Evolutionary conservation across 2,113 vertebrate species (phyloP).

Genomic region (Clarias gariepinus): DNA sequence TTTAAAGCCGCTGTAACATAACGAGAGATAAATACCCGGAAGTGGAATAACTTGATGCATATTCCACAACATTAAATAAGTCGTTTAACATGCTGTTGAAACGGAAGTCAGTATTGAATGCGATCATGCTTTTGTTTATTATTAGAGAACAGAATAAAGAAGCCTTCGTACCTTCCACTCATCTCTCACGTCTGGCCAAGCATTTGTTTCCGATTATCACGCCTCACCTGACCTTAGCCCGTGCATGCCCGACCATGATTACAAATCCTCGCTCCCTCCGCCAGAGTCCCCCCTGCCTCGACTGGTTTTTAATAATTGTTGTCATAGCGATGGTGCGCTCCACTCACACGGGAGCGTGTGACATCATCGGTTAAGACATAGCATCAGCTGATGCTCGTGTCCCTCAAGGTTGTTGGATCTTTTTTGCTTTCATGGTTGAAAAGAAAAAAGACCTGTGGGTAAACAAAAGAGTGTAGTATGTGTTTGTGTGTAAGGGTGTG

Average conservation of each 20-base stretch:
- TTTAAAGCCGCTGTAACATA: neutral
- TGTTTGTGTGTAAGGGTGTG: constrained; percentile 20
- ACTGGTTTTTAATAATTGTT: constrained; percentile 39
- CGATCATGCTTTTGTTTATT: neutral
- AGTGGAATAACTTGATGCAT: neutral
- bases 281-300: neutral
- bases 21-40: neutral
- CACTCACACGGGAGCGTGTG: constrained; percentile 6
- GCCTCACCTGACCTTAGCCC: neutral
- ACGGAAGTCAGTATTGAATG: neutral
- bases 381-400: constrained; percentile 1
- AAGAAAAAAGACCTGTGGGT: neutral
- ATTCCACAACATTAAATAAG: neutral
- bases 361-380: constrained; percentile 25
- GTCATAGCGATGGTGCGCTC: constrained; percentile 41
- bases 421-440: constrained; percentile 7
- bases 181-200: constrained; percentile 10
- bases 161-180: neutral
- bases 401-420: constrained; percentile 20
- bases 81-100: neutral
- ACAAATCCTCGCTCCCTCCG: neutral
- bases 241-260: constrained; percentile 16
- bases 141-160: neutral
- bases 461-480: neutral
- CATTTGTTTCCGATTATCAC: constrained; percentile 20